Base-by-base conservation (phyloP, 2,888 invertebrate genomes). In the Eupithecia insigniata region DNA sequence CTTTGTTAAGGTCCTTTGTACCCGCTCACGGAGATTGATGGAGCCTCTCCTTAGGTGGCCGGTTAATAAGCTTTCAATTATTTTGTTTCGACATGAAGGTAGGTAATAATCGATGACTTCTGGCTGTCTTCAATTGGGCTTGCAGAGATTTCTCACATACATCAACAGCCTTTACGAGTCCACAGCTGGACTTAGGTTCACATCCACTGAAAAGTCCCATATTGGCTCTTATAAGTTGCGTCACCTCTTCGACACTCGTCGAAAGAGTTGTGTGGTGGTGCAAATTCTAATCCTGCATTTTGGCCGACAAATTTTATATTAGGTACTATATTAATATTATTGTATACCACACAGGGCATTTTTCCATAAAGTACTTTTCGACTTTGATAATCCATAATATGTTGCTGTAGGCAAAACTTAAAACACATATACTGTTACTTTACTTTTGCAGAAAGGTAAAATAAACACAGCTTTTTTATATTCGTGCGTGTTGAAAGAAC, bases 21-120 rank as follows among this genome's bases (percentile, higher is more conserved):
- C 84, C 86, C 85, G 87, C 82, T 81, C 84, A 84, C 80, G 71
- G 86, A 92, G 93, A 93, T 93, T 93, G 92, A 93, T 93, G 92
- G 82, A 83, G 69, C 79, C 76, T 86, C 93, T 91, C 92, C 92
- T 90, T 88, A 91, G 92, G 93, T 93, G 93, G 93, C 87, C 91
- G 78, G 82, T 85, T 92, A 92, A 90, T 92, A 90, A 90, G 87
- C 87, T 86, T 87, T 87, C 85, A 87, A 87, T 90, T 86, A 88
- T 87, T 87, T 85, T 78, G 79, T 79, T 82, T 81, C 80, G 81
- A 80, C 79, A 81, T 81, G 76, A 80, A 82, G 82, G 82, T 84
- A 82, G 82, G 82, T 84, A 82, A 81, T 85, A 83, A 83, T 85
- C 84, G 81, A 83, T 83, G 81, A 86, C 84, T 85, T 85, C 85